Evolutionary conservation across 2,888 invertebrate genomes (phyloP).

Genomic region (Diplazon laetatorius): DNA sequence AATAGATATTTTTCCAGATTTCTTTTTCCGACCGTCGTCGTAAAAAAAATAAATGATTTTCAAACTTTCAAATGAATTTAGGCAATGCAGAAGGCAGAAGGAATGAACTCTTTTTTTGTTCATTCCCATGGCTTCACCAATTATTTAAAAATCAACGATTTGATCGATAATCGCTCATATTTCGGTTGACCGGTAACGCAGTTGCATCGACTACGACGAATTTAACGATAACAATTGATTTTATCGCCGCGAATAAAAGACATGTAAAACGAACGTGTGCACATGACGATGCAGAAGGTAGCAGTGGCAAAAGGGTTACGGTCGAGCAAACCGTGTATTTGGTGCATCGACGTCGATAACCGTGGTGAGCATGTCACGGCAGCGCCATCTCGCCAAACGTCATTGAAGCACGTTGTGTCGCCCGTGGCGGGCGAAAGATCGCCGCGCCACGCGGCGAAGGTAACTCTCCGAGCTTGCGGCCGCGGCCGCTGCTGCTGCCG

Average conservation of each 20-base stretch:
- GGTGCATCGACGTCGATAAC: slow-evolving; percentile 76
- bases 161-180: too few species aligned
- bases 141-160: too few species aligned
- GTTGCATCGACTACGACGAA: slow-evolving; percentile 18
- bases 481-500: slow-evolving; percentile 44
- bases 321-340: slow-evolving; percentile 64
- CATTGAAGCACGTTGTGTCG: slow-evolving; percentile 19
- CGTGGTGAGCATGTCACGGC: slow-evolving; percentile 54
- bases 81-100: too few species aligned
- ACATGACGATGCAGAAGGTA: slow-evolving; percentile 48
- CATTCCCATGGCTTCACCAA: too few species aligned
- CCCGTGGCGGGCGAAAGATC: slow-evolving; percentile 25
- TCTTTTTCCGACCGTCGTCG: too few species aligned
- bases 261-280: slow-evolving; percentile 39
- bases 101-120: too few species aligned
- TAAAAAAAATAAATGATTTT: too few species aligned
- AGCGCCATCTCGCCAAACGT: slow-evolving; percentile 64
- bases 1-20: too few species aligned
- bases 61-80: too few species aligned
- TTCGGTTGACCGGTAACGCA: slow-evolving; percentile 13
- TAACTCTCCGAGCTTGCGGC: slow-evolving; percentile 38
- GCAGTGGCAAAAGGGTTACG: slow-evolving; percentile 52
- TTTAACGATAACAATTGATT: slow-evolving; percentile 49
- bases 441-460: slow-evolving; percentile 19
- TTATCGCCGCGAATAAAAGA: slow-evolving; percentile 48